Conservation (phyloP, 2,888 invertebrate genomes). For the Eristalis tenax region DNA sequence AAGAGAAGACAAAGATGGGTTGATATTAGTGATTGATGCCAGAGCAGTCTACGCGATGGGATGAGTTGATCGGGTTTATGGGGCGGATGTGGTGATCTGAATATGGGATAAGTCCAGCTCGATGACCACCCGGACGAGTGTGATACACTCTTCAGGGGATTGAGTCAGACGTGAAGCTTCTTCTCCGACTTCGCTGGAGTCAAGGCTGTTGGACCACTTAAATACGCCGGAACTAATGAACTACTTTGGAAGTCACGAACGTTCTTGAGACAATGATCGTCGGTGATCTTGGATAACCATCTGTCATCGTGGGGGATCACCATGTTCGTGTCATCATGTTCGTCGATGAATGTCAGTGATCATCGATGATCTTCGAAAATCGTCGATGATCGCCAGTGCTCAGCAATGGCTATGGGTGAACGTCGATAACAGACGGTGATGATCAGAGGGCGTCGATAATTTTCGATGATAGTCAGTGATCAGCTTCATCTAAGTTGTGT, state of each 20-base stretch:
- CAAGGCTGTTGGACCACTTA: no score
- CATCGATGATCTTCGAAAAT: no score
- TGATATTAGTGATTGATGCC: not conserved
- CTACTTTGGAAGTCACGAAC: no score
- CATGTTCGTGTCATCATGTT: no score
- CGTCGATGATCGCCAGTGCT: no score
- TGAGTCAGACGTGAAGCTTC: not conserved
- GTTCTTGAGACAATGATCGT: no score
- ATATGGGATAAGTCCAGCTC: not conserved
- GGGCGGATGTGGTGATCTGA: not conserved
- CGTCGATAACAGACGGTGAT: not conserved
- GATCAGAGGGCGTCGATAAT: not conserved
- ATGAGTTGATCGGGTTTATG: not conserved
- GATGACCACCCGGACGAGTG: not conserved
- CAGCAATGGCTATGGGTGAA: not conserved
- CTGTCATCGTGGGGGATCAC: no score
- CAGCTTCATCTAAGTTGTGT: not conserved
- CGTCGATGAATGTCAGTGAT: no score
- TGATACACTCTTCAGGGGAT: not conserved
- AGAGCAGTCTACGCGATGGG: not conserved
- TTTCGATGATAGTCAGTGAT: not conserved
- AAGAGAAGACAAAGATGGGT: constrained; percentile 13
- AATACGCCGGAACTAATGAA: no score
- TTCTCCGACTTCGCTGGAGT: no score
- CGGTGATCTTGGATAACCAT: no score